Evolutionary conservation across 2,888 invertebrate genomes (phyloP).

Genomic region (Drosophila histrio): DNA sequence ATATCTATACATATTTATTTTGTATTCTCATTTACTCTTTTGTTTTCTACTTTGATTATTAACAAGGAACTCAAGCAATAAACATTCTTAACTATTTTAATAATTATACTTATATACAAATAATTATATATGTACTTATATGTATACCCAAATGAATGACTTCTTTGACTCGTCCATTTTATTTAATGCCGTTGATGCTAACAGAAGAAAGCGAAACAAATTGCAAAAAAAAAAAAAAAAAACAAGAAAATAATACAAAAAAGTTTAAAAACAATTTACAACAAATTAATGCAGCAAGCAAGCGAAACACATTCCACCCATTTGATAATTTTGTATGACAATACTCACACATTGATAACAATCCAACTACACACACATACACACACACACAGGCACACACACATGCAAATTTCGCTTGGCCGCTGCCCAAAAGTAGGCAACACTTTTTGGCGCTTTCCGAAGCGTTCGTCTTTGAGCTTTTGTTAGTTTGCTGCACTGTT

Average conservation of each 20-base stretch:
- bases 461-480: constrained; percentile 25
- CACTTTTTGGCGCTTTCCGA: constrained; percentile 26
- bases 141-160: constrained; percentile 81
- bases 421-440: constrained; percentile 34
- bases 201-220: constrained; percentile 75
- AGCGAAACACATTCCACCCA: constrained; percentile 51
- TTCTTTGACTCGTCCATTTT: constrained; percentile 84
- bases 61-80: constrained; percentile 31
- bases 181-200: constrained; percentile 83
- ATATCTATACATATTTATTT: constrained; percentile 16
- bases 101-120: constrained; percentile 55
- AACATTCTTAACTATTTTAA: constrained; percentile 55
- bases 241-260: constrained; percentile 31
- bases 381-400: constrained; percentile 30
- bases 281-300: constrained; percentile 54
- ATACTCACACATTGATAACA: constrained; percentile 25
- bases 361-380: constrained; percentile 11
- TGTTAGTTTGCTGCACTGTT: constrained; percentile 45
- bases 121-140: constrained; percentile 57
- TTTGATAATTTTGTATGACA: constrained; percentile 28
- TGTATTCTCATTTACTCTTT: constrained; percentile 28
- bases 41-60: constrained; percentile 24
- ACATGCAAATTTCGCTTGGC: constrained; percentile 31
- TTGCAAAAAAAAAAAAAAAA: constrained; percentile 38
- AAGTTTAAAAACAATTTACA: constrained; percentile 49